A percentile compares a stretch with the other conserved stretches of the same genome.
phyloP scores from a whole-genome alignment of 1,140 invertebrate genomes.

The Atta cephalotes region DNA sequence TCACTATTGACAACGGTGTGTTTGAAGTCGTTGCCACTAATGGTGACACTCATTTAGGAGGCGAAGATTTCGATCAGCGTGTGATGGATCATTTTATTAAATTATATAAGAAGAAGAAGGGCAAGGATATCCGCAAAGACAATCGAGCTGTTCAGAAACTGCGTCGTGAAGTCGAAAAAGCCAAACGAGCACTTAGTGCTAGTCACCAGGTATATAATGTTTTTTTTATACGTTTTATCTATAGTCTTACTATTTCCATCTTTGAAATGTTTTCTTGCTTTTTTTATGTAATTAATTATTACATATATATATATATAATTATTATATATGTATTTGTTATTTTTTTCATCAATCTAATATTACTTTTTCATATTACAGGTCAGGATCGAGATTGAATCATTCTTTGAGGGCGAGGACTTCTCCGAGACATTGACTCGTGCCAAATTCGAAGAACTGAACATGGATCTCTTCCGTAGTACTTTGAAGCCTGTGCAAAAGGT shows the following conservation, averaged over 20 bases:
- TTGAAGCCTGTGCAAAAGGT: slow-evolving; percentile 99
- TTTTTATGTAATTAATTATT: background rate
- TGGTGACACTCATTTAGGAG: slow-evolving; percentile 99
- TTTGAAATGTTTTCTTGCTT: background rate
- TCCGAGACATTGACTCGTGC: slow-evolving; percentile 99
- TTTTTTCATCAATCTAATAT: background rate
- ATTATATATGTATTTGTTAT: background rate
- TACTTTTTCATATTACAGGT: slow-evolving; percentile 85
- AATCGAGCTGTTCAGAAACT: slow-evolving; percentile 98
- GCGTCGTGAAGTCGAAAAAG: slow-evolving; percentile 98
- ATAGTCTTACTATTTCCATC: background rate
- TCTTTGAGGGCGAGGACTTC: slow-evolving; percentile 99
- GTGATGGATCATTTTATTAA: slow-evolving; percentile 99
- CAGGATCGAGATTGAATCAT: slow-evolving; percentile 99
- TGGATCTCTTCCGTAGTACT: slow-evolving; percentile 99
- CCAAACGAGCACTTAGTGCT: slow-evolving; percentile 97
- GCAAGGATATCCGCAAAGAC: slow-evolving; percentile 98
- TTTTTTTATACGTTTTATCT: background rate
- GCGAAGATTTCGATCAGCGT: slow-evolving; percentile 99
- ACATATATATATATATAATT: background rate
- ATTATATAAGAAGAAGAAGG: slow-evolving; percentile 99
- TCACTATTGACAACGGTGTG: slow-evolving; percentile 99
- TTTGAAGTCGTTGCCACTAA: slow-evolving; percentile 98
- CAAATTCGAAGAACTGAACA: slow-evolving; percentile 99
- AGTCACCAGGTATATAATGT: slow-evolving; percentile 91